Base-by-base conservation (phyloP, 2,113 vertebrate species). In the Erythrocercus mccallii region DNA sequence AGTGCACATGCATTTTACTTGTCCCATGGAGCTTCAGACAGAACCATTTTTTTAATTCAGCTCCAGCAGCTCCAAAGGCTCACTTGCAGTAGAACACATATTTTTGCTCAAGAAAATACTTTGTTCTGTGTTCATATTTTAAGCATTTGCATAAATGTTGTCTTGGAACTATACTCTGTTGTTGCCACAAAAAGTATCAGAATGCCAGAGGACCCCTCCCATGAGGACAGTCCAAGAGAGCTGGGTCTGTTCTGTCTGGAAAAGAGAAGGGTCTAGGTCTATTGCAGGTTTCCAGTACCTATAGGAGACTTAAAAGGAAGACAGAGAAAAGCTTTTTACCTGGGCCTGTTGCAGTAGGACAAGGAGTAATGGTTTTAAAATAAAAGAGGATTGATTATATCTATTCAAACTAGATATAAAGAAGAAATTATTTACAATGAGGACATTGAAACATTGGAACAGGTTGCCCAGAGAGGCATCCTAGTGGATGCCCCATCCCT, bases 321-420 rank as follows among this genome's bases (percentile, higher is more conserved):
- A 38, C 3, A 4, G 4, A 2, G 12, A 28, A 33, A 73, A 44
- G 37, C 4, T 27, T 53, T 58, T 64, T 60, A 56, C 17, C 5
- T 56, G 18, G 7, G 10, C 2, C 23, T 74, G 3, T n/a, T 66
- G n/a, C 0, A 1, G 9, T 4, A 79, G 4, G 11, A 27, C 40
- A 73, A 40, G 20, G 22, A 17, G 1, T 13, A 40, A 60, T 30
- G 8, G 12, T 45, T 73, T 78, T 74, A 45, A 78, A 79, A 40
- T 50, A 64, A 64, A 69, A 56, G 19, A 65, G 5, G 1, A 10
- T 10, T 37, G 45, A n/a, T 45, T 45, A 45, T 21, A 20, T 45
- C 19, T 45, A 45, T 70, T 69, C 2, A n/a, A 33, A 50, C 9
- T 27, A 65, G 35, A 50, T 45, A 28, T 2, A 56, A 74, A 25